These are phyloP conservation scores for Caenorhabditis sp. DNA, from an alignment of 2,888 invertebrate genomes.

Conservation along the genomic window DNA sequence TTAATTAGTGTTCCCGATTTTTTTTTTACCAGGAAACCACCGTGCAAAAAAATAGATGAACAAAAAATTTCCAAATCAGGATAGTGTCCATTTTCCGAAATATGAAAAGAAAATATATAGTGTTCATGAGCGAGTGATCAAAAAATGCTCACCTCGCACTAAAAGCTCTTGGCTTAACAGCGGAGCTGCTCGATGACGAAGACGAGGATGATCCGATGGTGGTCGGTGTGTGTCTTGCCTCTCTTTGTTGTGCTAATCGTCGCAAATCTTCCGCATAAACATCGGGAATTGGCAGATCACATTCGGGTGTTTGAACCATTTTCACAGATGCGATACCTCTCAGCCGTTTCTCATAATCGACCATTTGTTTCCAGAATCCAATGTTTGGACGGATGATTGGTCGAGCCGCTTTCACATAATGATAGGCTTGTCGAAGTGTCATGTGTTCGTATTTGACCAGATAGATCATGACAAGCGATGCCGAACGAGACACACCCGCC, in stretches of 20 bases:
- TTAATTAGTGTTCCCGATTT: too few relatives aligned
- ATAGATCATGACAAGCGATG: conserved; percentile 85
- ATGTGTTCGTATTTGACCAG: conserved; percentile 84
- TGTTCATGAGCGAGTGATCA: not conserved
- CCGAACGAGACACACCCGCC: conserved; percentile 87
- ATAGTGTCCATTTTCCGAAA: not conserved
- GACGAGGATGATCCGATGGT: not conserved
- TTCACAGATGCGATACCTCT: conserved; percentile 47
- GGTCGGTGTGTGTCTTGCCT: conserved; percentile 21
- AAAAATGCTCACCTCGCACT: conserved; percentile 25
- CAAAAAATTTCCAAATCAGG: too few relatives aligned
- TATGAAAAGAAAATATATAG: not conserved
- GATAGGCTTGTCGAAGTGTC: conserved; percentile 75
- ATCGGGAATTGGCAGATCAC: conserved; percentile 67
- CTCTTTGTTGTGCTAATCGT: conserved; percentile 34
- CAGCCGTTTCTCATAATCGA: conserved; percentile 79
- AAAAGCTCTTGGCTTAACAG: conserved; percentile 32
- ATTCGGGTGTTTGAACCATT: conserved; percentile 65
- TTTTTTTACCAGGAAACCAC: too few relatives aligned
- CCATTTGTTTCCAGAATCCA: conserved; percentile 88
- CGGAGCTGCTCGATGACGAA: conserved; percentile 3
- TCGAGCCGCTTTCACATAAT: conserved; percentile 75
- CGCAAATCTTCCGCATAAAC: conserved; percentile 63
- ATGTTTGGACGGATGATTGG: conserved; percentile 87
- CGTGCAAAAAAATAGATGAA: too few relatives aligned